These are phyloP conservation scores for Nemotelus nigrinus DNA, from an alignment of 2,888 invertebrate species.

Conservation along the genomic window DNA sequence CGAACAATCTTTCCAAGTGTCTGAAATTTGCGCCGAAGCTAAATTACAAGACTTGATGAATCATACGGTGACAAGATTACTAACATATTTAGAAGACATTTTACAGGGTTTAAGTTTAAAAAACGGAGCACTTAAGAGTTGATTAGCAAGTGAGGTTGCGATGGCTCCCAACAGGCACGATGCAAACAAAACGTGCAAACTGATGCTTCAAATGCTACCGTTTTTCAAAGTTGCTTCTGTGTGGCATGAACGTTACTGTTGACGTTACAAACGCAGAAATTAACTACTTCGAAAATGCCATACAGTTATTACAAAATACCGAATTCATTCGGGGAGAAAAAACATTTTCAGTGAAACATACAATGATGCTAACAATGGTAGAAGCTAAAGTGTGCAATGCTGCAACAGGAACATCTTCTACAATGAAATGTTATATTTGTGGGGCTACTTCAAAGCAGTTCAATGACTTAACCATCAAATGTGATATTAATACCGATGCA, in stretches of 20 bases:
- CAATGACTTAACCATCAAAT: conserved; percentile 53
- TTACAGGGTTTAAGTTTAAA: too few relatives aligned
- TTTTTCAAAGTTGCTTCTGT: conserved; percentile 24
- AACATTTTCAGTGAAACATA: conserved; percentile 20
- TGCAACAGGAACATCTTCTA: conserved; percentile 55
- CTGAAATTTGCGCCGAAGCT: too few relatives aligned
- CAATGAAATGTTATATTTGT: conserved; percentile 48
- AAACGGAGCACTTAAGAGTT: too few relatives aligned
- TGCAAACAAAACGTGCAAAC: conserved; percentile 7
- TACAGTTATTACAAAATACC: neutral
- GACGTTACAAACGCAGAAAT: conserved; percentile 13
- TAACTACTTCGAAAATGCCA: neutral
- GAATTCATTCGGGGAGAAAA: neutral
- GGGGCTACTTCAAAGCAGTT: conserved; percentile 58
- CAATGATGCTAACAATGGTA: conserved; percentile 54
- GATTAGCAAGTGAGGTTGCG: too few relatives aligned
- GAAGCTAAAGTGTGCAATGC: conserved; percentile 59
- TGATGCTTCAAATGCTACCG: conserved; percentile 10
- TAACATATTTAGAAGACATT: too few relatives aligned
- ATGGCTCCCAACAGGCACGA: neutral
- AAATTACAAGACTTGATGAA: too few relatives aligned
- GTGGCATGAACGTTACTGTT: neutral
- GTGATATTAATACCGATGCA: conserved; percentile 11
- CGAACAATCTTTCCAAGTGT: too few relatives aligned
- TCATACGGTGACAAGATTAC: too few relatives aligned